phyloP scores from a whole-genome alignment of 2,113 vertebrate species.

The Mohoua ochrocephala region DNA sequence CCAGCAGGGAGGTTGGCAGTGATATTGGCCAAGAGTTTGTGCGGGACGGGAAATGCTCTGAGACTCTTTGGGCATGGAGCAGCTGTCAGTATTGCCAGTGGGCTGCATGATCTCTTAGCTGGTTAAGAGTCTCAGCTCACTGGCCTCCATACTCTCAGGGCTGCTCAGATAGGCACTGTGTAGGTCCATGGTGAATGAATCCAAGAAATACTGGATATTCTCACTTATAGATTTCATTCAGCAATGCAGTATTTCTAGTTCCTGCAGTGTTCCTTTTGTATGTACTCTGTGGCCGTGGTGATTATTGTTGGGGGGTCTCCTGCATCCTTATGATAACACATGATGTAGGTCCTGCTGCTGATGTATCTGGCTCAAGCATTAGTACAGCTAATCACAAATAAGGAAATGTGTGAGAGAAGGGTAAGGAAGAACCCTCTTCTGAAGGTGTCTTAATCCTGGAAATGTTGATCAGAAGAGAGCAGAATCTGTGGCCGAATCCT shows the following conservation, averaged over 20 bases:
- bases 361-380: background rate
- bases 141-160: background rate
- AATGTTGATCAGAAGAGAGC: background rate
- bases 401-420: background rate
- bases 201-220: background rate
- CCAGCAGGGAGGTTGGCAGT: background rate
- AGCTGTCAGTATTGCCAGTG: background rate
- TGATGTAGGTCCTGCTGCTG: background rate
- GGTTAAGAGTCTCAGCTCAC: background rate
- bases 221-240: background rate
- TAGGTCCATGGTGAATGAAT: background rate
- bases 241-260: background rate
- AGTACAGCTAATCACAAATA: background rate
- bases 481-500: background rate
- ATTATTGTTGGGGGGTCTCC: background rate
- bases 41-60: accelerated
- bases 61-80: background rate
- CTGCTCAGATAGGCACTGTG: background rate
- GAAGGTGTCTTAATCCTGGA: background rate
- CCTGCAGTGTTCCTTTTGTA: background rate
- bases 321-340: background rate
- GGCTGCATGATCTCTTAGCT: background rate
- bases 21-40: background rate
- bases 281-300: accelerated
- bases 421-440: background rate